These are phyloP conservation scores for Ditylenchus weischeri DNA, from an alignment of 2,888 invertebrate species.

Conservation along the genomic window DNA sequence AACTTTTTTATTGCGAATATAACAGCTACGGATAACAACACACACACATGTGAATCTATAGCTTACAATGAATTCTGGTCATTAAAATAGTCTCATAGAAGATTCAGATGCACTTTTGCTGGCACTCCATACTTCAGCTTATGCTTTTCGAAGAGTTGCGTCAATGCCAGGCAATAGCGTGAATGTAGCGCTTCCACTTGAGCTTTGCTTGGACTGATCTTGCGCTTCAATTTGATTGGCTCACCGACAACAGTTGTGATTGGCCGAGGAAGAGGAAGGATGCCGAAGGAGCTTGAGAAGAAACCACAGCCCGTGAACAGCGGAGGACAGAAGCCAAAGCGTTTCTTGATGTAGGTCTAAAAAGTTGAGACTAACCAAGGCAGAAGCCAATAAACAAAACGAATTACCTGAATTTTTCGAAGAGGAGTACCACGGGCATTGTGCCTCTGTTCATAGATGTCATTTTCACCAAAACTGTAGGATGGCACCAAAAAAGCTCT, in stretches of 20 bases:
- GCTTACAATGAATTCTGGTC: too few relatives aligned
- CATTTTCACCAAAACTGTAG: constrained; percentile 62
- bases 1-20: too few relatives aligned
- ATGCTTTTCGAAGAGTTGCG: constrained; percentile 76
- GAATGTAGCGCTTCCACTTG: constrained; percentile 75
- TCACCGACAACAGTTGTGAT: constrained; percentile 73
- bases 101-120: constrained; percentile 35
- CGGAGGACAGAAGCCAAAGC: constrained; percentile 60
- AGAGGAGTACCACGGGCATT: constrained; percentile 43
- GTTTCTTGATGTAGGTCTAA: constrained; percentile 40
- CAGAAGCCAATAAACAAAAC: too few relatives aligned
- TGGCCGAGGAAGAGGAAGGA: constrained; percentile 76
- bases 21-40: too few relatives aligned
- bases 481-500: constrained; percentile 60
- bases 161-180: constrained; percentile 71
- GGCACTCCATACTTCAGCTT: constrained; percentile 71
- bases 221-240: constrained; percentile 75
- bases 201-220: constrained; percentile 71
- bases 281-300: constrained; percentile 83
- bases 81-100: constrained; percentile 12
- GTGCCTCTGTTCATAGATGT: constrained; percentile 52
- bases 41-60: too few relatives aligned
- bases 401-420: constrained; percentile 36
- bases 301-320: constrained; percentile 70
- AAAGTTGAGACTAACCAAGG: neutral